Percentiles rank a stretch among this genome's conserved stretches.
Conservation (phyloP, 2,888 invertebrate genomes). For the Hypercompe scribonia region DNA sequence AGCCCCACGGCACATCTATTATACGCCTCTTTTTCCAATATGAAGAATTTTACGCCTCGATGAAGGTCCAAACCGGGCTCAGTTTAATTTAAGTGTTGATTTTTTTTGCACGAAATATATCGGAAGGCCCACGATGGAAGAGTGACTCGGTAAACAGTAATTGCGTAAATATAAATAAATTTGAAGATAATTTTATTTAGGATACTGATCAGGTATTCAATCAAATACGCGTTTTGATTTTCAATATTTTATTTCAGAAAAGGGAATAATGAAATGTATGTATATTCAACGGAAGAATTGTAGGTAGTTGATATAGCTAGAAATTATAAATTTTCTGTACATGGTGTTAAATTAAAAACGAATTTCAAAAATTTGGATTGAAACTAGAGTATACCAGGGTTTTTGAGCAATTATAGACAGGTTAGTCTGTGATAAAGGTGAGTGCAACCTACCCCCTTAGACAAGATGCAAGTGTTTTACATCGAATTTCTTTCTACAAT, state of each 20-base stretch:
- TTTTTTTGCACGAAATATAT: conserved; percentile 43
- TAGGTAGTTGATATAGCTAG: not conserved
- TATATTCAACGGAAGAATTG: not conserved
- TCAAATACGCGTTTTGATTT: conserved; percentile 13
- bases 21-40: conserved; percentile 63
- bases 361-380: too few relatives aligned
- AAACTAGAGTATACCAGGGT: too few relatives aligned
- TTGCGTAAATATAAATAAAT: conserved; percentile 24
- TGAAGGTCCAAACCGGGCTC: conserved; percentile 41
- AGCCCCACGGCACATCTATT: conserved; percentile 59
- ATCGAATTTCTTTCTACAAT: too few relatives aligned
- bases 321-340: too few relatives aligned
- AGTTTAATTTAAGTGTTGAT: conserved; percentile 53
- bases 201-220: conserved; percentile 13
- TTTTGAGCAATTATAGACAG: too few relatives aligned
- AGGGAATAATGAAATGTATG: not conserved
- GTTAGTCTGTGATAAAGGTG: too few relatives aligned
- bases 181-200: conserved; percentile 14
- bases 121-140: conserved; percentile 24
- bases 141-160: conserved; percentile 35
- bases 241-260: not conserved
- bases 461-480: too few relatives aligned
- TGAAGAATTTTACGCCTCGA: conserved; percentile 52
- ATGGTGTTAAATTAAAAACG: too few relatives aligned
- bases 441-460: too few relatives aligned